Conservation (phyloP, 2,113 vertebrate species). For the Puffinus mauretanicus region DNA sequence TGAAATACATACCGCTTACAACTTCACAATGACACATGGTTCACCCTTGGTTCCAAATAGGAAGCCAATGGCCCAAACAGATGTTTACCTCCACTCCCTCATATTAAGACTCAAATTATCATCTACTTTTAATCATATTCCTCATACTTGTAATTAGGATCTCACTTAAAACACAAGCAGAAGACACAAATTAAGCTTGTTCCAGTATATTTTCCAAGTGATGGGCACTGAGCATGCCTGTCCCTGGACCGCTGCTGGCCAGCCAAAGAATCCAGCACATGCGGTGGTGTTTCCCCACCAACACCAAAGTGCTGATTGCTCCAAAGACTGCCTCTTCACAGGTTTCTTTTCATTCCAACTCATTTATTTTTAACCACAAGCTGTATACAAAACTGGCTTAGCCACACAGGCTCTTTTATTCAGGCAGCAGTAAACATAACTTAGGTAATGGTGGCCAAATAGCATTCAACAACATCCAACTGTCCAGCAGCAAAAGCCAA, state of each 20-base stretch:
- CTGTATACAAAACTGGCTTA: not conserved
- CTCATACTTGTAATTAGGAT: not conserved
- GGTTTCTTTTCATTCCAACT: not conserved
- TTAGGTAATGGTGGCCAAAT: not conserved
- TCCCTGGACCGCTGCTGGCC: not conserved
- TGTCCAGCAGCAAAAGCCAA: not conserved
- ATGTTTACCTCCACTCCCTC: not conserved
- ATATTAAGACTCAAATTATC: not conserved
- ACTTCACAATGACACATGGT: not conserved
- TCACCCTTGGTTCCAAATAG: not conserved
- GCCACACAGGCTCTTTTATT: not conserved
- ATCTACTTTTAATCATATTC: not conserved
- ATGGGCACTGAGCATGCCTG: not conserved
- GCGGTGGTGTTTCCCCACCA: accelerated
- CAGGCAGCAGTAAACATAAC: not conserved
- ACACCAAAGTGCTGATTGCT: not conserved
- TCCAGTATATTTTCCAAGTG: not conserved
- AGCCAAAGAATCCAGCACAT: not conserved
- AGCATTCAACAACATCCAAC: not conserved
- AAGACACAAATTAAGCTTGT: not conserved
- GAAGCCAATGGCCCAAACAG: not conserved
- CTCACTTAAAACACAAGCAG: not conserved
- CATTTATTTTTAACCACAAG: not conserved
- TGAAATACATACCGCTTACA: not conserved
- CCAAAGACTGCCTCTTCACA: not conserved